Evolutionary conservation across 2,797 vertebrate species (phyloP).

Genomic region (Mallotus villosus): DNA sequence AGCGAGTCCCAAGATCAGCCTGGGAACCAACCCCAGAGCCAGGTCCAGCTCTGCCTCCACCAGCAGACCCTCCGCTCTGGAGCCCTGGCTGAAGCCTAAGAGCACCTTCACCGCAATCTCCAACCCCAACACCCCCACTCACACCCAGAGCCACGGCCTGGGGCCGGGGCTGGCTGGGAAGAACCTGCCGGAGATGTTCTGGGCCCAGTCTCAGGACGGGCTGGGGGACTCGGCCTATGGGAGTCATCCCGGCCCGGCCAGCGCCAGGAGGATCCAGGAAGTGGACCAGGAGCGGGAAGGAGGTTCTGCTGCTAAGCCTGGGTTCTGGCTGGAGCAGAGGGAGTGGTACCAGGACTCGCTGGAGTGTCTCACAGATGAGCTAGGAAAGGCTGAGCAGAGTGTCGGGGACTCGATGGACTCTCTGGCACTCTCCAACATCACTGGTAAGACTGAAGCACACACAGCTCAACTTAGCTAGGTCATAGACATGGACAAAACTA

Average conservation of each 20-base stretch:
- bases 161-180: slow-evolving; percentile 82
- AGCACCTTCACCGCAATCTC: slow-evolving; percentile 36
- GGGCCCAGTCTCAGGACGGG: slow-evolving; percentile 94
- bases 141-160: slow-evolving; percentile 28
- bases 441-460: slow-evolving; percentile 76
- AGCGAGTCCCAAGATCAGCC: slow-evolving; percentile 38
- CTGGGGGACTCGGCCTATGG: slow-evolving; percentile 95
- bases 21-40: slow-evolving; percentile 70
- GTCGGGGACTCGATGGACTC: slow-evolving; percentile 95
- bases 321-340: slow-evolving; percentile 80
- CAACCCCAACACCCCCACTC: slow-evolving; percentile 51
- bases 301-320: slow-evolving; percentile 23
- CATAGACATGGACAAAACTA: neutral
- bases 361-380: slow-evolving; percentile 86
- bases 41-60: slow-evolving; percentile 53
- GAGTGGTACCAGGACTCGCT: slow-evolving; percentile 91
- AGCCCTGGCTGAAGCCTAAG: slow-evolving; percentile 71
- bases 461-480: neutral
- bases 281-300: slow-evolving; percentile 85
- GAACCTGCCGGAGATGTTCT: slow-evolving; percentile 92
- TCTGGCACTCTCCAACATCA: slow-evolving; percentile 93
- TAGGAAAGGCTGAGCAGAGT: slow-evolving; percentile 85
- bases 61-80: slow-evolving; percentile 40
- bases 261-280: slow-evolving; percentile 92
- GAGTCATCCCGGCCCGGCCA: slow-evolving; percentile 93